Evolutionary conservation across 2,797 vertebrate genomes (phyloP), one percentile per base, ranked within the genome.

Genomic region (Hapalemur alaotrensis): DNA sequence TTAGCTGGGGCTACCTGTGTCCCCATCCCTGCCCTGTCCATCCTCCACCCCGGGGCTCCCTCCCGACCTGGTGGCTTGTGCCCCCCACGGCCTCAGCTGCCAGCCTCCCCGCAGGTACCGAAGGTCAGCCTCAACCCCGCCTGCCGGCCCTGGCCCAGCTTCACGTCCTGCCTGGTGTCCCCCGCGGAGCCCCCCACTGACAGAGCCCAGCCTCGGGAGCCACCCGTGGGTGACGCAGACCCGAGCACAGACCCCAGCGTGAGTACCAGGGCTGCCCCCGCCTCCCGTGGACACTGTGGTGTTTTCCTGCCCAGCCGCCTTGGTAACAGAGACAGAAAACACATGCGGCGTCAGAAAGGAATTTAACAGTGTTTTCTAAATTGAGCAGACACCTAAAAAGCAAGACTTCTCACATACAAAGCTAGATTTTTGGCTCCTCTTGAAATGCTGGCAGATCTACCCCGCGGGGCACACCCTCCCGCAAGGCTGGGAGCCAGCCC

Each of bases 91-190:
- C 50, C 50, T 82, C 1, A 67, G 81, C 25, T 69, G 4, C 65
- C 82, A 89, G 76, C 80, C 89, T 69, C 22, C 54, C 30, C 70
- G 61, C 97, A 99, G 99, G 99, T 99, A 95, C 98, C 98, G 90
- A 99, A 95, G 95, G 98, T 99, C 96, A 99, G 99, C 97, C 98
- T 99, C 82, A 96, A 99, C 89, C 99, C 99, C 0, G 98, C 98
- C 13, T 98, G 95, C 72, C 98, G 82, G 57, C 95, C 98, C 67
- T 93, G 35, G 0, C 72, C 92, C 83, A 95, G 91, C 96, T 98
- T 98, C 96, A 98, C 43, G 0, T 98, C 98, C 11, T 61, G 95
- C 0, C 28, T 98, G 89, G 91, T 98, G 41, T 67, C 93, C n/a
- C 41, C 93, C 4, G 0, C 1, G n/a, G 89, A 97, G 15, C 32